Evolutionary conservation across 2,113 vertebrate genomes (phyloP), one percentile per base, ranked within the genome.

Genomic region (human): DNA sequence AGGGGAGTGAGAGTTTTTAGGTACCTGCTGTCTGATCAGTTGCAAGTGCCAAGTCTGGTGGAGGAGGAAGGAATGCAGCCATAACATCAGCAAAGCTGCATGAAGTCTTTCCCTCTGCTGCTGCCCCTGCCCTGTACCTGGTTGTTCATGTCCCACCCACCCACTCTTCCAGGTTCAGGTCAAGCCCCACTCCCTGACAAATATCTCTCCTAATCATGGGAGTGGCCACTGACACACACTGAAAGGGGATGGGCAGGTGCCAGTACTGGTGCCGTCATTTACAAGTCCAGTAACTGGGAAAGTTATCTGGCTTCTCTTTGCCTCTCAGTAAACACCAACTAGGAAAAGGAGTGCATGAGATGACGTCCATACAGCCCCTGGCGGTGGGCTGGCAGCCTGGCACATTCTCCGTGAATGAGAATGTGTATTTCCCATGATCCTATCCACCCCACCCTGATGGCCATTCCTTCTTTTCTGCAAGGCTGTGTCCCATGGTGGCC

Each of bases 11-110:
- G 4, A 0, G 6, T 17, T 61, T 83, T 59, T 8, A 68, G 38
- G 35, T n/a, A 2, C 7, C 2, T 45, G 40, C 6, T 16, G 8
- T 35, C 55, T 27, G 95, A 10, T 0, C 18, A 64, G 68, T 25
- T 23, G 8, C 50, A 45, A 0, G 7, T 0, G 48, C n/a, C 5
- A 2, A 48, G 40, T 45, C 48, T 30, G 52, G 43, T 1, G 32
- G 20, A 30, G 30, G 72, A 40, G 52, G 76, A 55, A 40, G 30
- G 59, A 8, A 6, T 0, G 11, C 1, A 8, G 14, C 5, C 4
- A 2, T 0, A 20, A 18, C 22, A 8, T 22, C 0, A 32, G 25
- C 1, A 1, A 52, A 32, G 40, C 17, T 38, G 27, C 70, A 8
- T 0, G 0, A n/a, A 12, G 43, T 4, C 1, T 8, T 43, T 87